A percentile compares a stretch with the other conserved stretches of the same genome.
phyloP scores from a whole-genome alignment of 2,888 invertebrate species.

The Drosophila acutilabella region DNA sequence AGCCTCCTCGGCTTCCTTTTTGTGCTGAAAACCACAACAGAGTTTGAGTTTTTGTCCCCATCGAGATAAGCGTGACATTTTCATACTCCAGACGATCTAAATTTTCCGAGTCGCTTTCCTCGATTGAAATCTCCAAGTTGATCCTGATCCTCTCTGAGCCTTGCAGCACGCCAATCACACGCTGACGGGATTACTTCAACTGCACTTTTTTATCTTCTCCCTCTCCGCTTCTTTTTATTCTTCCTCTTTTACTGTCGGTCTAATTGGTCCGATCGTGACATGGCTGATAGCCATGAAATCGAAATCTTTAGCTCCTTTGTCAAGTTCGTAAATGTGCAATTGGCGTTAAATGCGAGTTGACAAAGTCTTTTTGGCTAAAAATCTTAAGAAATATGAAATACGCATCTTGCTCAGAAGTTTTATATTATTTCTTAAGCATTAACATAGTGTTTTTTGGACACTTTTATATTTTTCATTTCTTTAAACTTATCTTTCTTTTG shows the following conservation, averaged over 20 bases:
- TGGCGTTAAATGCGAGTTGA: constrained; percentile 66
- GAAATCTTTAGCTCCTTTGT: constrained; percentile 41
- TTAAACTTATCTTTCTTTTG: too few relatives aligned
- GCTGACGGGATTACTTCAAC: constrained; percentile 81
- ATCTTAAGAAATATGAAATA: too few relatives aligned
- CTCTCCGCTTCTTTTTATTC: constrained; percentile 52
- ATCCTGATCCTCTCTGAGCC: constrained; percentile 47
- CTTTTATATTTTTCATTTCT: too few relatives aligned
- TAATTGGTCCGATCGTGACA: constrained; percentile 67
- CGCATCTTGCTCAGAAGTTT: too few relatives aligned
- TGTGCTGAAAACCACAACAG: constrained; percentile 33
- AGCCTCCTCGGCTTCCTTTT: too few relatives aligned
- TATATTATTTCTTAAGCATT: too few relatives aligned
- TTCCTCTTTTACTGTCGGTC: constrained; percentile 26
- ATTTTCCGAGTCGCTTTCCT: constrained; percentile 26
- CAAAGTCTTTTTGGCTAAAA: constrained; percentile 14
- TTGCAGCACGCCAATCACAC: constrained; percentile 78
- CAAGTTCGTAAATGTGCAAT: constrained; percentile 52
- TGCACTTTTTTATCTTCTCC: constrained; percentile 44
- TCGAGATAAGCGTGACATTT: constrained; percentile 84
- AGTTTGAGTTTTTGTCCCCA: constrained; percentile 16
- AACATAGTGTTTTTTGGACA: too few relatives aligned
- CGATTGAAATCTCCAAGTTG: constrained; percentile 64
- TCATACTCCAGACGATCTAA: constrained; percentile 79
- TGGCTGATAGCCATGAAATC: constrained; percentile 68